Evolutionary conservation across 2,888 invertebrate genomes (phyloP).

Genomic region (Mechanitis mazaeus): DNA sequence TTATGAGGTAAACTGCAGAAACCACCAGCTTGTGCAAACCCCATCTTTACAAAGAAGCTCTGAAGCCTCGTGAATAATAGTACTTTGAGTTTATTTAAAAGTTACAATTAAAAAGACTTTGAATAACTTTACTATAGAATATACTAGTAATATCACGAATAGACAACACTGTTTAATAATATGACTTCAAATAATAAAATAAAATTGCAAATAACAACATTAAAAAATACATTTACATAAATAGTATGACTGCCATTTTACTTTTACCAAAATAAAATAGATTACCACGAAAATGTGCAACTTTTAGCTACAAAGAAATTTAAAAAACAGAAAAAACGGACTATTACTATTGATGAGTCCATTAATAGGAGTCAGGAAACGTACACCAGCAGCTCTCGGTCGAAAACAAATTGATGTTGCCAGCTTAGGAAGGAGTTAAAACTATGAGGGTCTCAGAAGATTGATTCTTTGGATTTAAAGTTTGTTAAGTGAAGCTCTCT

Average conservation of each 20-base stretch:
- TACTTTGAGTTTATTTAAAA: too few relatives aligned
- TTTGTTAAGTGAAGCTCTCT: neutral
- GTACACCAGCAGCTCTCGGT: constrained; percentile 4
- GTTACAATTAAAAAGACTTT: too few relatives aligned
- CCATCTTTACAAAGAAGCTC: constrained; percentile 20
- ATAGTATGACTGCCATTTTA: too few relatives aligned
- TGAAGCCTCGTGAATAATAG: neutral
- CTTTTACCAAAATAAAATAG: too few relatives aligned
- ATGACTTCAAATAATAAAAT: too few relatives aligned
- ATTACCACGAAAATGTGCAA: neutral
- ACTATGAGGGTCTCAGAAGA: constrained; percentile 2
- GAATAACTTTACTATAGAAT: too few relatives aligned
- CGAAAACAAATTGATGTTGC: constrained; percentile 18
- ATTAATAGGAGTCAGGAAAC: constrained; percentile 23
- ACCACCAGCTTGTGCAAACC: constrained; percentile 18
- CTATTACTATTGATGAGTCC: constrained; percentile 17
- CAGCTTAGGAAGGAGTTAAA: constrained; percentile 11
- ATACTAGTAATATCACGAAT: too few relatives aligned
- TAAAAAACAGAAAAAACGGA: constrained; percentile 8
- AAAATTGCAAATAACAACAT: too few relatives aligned
- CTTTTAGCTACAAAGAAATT: neutral
- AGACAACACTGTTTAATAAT: too few relatives aligned
- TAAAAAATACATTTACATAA: too few relatives aligned
- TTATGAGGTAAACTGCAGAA: constrained; percentile 21
- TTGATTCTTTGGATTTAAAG: neutral